A percentile compares a stretch with the other conserved stretches of the same genome.
These are phyloP conservation scores for Lasioglossum leucozonium DNA, from an alignment of 2,888 invertebrate species.

Conservation along the genomic window DNA sequence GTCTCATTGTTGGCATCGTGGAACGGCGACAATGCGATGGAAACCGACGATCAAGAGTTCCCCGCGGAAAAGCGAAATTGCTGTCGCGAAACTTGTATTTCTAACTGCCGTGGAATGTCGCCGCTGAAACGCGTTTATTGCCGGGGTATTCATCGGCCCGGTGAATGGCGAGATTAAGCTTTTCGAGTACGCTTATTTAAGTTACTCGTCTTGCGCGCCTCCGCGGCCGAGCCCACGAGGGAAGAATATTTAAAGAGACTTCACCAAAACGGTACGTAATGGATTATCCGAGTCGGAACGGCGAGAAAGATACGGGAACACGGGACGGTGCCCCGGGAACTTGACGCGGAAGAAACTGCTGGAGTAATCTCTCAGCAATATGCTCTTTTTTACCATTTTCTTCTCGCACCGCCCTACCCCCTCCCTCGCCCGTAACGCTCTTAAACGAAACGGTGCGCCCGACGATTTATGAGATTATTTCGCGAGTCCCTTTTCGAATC, in stretches of 20 bases:
- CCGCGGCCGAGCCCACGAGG: constrained; percentile 30
- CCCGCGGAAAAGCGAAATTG: constrained; percentile 43
- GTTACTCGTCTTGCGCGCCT: constrained; percentile 48
- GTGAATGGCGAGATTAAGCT: constrained; percentile 61
- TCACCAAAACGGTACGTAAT: constrained; percentile 20
- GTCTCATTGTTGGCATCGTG: not conserved
- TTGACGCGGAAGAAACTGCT: constrained; percentile 19
- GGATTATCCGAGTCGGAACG: constrained; percentile 31
- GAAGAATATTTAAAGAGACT: constrained; percentile 52
- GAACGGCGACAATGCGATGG: constrained; percentile 28
- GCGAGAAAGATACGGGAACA: constrained; percentile 32
- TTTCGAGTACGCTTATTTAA: constrained; percentile 57
- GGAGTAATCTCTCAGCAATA: constrained; percentile 1
- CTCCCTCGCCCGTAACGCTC: not conserved
- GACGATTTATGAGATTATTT: constrained; percentile 16
- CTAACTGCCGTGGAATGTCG: constrained; percentile 50
- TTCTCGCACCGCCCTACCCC: too few species aligned
- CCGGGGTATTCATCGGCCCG: constrained; percentile 57
- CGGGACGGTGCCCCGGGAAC: not conserved
- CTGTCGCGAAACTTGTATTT: constrained; percentile 46
- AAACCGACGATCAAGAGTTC: constrained; percentile 27
- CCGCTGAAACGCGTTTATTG: constrained; percentile 56
- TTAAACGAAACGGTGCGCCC: not conserved
- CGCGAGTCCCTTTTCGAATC: not conserved
- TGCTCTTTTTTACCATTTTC: constrained; percentile 1